These are phyloP conservation scores for Octodonta nipae DNA, from an alignment of 2,888 invertebrate species.

Conservation along the genomic window DNA sequence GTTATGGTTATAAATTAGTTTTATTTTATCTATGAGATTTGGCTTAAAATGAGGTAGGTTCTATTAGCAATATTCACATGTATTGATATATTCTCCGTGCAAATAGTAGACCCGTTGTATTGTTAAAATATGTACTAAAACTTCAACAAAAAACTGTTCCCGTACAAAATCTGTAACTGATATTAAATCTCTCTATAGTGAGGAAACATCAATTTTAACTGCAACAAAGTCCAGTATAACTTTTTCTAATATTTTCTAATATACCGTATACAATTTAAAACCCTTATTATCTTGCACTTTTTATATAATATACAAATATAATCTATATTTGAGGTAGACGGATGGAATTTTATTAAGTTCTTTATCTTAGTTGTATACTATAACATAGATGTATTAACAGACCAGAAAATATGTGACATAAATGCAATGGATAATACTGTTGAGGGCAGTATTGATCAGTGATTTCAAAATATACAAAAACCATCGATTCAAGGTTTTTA, in stretches of 20 bases:
- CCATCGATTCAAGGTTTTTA: too few relatives aligned
- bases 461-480: too few relatives aligned
- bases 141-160: background rate
- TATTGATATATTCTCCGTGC: too few relatives aligned
- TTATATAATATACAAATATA: slow-evolving; percentile 19
- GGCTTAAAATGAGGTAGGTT: too few relatives aligned
- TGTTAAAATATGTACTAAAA: slow-evolving; percentile 1
- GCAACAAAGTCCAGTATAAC: slow-evolving; percentile 27
- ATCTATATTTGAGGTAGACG: slow-evolving; percentile 34
- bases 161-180: slow-evolving; percentile 13
- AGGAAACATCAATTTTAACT: slow-evolving; percentile 28
- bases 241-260: slow-evolving; percentile 16
- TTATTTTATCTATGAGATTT: too few relatives aligned
- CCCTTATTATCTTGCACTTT: slow-evolving; percentile 35
- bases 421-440: too few relatives aligned
- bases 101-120: slow-evolving; percentile 7
- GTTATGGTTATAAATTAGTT: too few relatives aligned
- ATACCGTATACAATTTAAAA: slow-evolving; percentile 36
- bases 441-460: too few relatives aligned
- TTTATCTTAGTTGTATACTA: too few relatives aligned
- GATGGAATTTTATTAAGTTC: slow-evolving; percentile 30
- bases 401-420: too few relatives aligned
- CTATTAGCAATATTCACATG: too few relatives aligned
- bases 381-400: too few relatives aligned
- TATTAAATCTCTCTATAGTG: slow-evolving; percentile 21